phyloP scores from a whole-genome alignment of 2,797 vertebrate genomes.

The Oreochromis mossambicus region DNA sequence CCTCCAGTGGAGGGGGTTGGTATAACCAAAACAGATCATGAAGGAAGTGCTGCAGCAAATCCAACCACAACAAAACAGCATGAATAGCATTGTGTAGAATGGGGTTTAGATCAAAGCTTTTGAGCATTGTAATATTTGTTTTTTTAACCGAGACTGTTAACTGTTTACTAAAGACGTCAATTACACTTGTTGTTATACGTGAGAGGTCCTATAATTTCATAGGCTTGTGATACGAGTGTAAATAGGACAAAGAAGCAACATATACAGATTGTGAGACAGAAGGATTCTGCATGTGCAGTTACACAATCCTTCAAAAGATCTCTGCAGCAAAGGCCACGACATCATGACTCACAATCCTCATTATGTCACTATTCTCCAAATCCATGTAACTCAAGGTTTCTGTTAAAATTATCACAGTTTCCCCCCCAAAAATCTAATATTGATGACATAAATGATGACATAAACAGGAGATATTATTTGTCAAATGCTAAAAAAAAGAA shows the following conservation, averaged over 20 bases:
- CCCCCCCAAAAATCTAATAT: background rate
- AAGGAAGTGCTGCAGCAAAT: background rate
- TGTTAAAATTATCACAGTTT: background rate
- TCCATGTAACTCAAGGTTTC: background rate
- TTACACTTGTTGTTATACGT: background rate
- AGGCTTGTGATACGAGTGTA: background rate
- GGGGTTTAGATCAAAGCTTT: background rate
- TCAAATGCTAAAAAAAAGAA: background rate
- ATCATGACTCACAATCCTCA: background rate
- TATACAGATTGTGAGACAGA: background rate
- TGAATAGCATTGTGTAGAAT: background rate
- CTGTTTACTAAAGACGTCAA: background rate
- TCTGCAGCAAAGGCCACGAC: background rate
- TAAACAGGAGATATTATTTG: background rate
- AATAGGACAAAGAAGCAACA: background rate
- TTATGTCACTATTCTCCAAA: background rate
- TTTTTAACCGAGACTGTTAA: background rate
- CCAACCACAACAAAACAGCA: background rate
- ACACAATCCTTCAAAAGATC: background rate
- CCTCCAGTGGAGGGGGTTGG: conserved; percentile 44
- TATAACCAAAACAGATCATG: conserved; percentile 26
- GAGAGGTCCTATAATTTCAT: background rate
- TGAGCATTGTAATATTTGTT: background rate
- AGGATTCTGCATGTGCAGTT: background rate
- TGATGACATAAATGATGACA: background rate